Conservation (phyloP, 2,113 vertebrate genomes). For the Rhinolophus sinicus region DNA sequence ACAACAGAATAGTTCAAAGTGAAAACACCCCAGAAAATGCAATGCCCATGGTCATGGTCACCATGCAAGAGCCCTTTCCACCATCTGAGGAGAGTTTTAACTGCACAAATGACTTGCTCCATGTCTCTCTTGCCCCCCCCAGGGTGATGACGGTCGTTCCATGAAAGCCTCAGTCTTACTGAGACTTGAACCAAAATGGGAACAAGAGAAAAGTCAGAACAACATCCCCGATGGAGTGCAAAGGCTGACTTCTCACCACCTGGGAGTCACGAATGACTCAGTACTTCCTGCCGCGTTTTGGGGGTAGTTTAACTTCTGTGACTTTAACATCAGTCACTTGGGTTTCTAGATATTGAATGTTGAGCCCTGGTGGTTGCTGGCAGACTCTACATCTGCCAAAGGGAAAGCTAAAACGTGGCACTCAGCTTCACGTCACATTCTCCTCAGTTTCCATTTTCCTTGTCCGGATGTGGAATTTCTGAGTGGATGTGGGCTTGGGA, state of each 20-base stretch:
- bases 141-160: neutral
- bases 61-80: neutral
- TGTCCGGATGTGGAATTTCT: constrained; percentile 28
- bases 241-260: neutral
- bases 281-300: neutral
- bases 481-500: neutral
- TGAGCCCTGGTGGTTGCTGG: neutral
- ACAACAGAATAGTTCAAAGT: neutral
- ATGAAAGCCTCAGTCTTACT: neutral
- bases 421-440: neutral
- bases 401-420: neutral
- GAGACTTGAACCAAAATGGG: neutral
- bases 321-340: neutral
- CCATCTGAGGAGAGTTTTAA: neutral
- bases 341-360: neutral
- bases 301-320: neutral
- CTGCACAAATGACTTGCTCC: neutral
- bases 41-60: neutral
- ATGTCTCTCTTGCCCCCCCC: neutral
- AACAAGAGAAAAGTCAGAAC: neutral
- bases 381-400: neutral
- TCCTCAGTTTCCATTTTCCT: neutral
- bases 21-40: neutral
- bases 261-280: neutral
- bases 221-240: too few relatives aligned